These are phyloP conservation scores for Celastrina argiolus DNA, from an alignment of 2,888 invertebrate genomes.

Conservation along the genomic window DNA sequence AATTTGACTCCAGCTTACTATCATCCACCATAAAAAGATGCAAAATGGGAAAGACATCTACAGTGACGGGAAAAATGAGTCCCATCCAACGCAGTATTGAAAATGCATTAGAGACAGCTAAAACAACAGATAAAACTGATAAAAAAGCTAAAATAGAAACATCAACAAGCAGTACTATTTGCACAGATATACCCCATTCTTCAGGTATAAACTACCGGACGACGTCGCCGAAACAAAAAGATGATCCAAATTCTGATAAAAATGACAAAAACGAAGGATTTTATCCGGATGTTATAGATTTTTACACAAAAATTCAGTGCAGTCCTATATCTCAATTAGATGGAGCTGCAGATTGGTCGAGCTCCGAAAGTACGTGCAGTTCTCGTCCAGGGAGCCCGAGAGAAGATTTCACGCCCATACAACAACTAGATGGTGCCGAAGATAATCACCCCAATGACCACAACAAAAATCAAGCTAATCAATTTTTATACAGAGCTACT, in stretches of 20 bases:
- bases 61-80: slow-evolving; percentile 63
- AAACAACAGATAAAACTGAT: slow-evolving; percentile 52
- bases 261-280: slow-evolving; percentile 64
- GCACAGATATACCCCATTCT: slow-evolving; percentile 64
- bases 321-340: slow-evolving; percentile 82
- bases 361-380: slow-evolving; percentile 72
- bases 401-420: slow-evolving; percentile 72
- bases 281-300: slow-evolving; percentile 71
- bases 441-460: slow-evolving; percentile 73
- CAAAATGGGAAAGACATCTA: slow-evolving; percentile 76
- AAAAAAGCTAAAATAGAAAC: slow-evolving; percentile 60
- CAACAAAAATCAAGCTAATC: slow-evolving; percentile 57
- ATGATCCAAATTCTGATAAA: slow-evolving; percentile 53
- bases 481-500: slow-evolving; percentile 68
- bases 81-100: slow-evolving; percentile 61
- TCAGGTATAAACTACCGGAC: slow-evolving; percentile 65
- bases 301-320: slow-evolving; percentile 74
- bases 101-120: slow-evolving; percentile 55
- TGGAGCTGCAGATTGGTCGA: slow-evolving; percentile 83
- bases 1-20: slow-evolving; percentile 79
- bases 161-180: slow-evolving; percentile 44
- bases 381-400: slow-evolving; percentile 66
- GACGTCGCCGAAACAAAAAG: slow-evolving; percentile 62
- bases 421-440: slow-evolving; percentile 84
- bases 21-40: slow-evolving; percentile 82